These are phyloP conservation scores for Idaea biselata DNA, from an alignment of 2,888 invertebrate species.

Conservation along the genomic window DNA sequence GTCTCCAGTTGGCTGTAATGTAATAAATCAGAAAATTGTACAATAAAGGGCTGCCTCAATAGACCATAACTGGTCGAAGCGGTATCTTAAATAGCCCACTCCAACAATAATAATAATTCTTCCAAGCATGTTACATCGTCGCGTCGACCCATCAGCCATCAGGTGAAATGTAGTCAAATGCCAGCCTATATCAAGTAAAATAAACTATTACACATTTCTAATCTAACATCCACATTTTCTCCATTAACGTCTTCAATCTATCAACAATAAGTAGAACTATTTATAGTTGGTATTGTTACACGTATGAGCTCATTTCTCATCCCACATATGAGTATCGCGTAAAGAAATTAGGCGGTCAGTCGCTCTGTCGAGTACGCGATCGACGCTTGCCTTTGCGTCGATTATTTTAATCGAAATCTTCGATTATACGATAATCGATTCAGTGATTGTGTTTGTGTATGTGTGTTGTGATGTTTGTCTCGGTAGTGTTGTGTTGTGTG, in stretches of 20 bases:
- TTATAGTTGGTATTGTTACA: conserved; percentile 35
- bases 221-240: not conserved
- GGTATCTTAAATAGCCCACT: no score
- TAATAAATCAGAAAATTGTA: no score
- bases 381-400: conserved; percentile 51
- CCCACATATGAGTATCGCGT: conserved; percentile 45
- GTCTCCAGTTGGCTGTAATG: no score
- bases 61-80: no score
- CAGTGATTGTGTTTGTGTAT: conserved; percentile 27
- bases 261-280: conserved; percentile 34
- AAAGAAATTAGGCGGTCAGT: conserved; percentile 67
- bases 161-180: no score
- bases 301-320: conserved; percentile 32
- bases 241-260: conserved; percentile 23
- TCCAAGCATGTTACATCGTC: no score
- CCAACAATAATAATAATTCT: no score
- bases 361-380: conserved; percentile 55
- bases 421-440: conserved; percentile 17
- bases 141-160: no score
- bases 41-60: no score
- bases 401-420: conserved; percentile 21
- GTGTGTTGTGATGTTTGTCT: conserved; percentile 22
- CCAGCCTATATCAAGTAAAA: not conserved
- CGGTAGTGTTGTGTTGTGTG: conserved; percentile 23
- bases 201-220: not conserved